Percentiles rank a stretch among this genome's conserved stretches.
Evolutionary conservation across 2,888 invertebrate genomes (phyloP).

Genomic region (Calameuta pallipes): DNA sequence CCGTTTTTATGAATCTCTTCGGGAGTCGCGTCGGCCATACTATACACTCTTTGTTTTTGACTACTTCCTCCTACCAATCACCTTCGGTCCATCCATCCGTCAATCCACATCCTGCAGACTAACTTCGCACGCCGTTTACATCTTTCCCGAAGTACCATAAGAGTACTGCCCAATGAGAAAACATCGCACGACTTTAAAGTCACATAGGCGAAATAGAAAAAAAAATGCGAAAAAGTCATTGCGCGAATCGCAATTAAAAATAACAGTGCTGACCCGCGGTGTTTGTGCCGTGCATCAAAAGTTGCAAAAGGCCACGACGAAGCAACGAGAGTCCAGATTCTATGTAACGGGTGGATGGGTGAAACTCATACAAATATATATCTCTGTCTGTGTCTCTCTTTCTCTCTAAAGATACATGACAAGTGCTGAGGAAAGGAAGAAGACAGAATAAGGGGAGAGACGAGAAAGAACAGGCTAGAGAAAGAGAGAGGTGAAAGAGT

Average conservation of each 20-base stretch:
- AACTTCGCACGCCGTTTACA: constrained; percentile 35
- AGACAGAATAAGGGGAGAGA: neutral
- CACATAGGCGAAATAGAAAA: neutral
- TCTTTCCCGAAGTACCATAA: constrained; percentile 28
- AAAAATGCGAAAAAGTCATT: neutral
- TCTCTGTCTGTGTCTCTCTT: neutral
- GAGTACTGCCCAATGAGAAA: neutral
- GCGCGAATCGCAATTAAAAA: neutral
- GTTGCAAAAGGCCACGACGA: constrained; percentile 5
- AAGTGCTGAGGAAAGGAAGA: neutral
- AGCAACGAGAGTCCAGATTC: neutral
- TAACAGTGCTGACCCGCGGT: neutral
- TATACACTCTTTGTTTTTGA: constrained; percentile 10
- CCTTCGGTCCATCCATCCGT: constrained; percentile 6
- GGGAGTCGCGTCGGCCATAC: constrained; percentile 17
- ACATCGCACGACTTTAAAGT: neutral
- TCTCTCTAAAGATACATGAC: neutral
- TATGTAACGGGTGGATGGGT: neutral
- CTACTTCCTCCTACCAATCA: constrained; percentile 9
- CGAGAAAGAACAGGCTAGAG: neutral
- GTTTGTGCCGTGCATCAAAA: constrained; percentile 2
- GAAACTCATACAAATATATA: neutral
- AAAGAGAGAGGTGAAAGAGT: neutral
- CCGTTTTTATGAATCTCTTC: constrained; percentile 36
- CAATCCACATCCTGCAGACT: constrained; percentile 13